Evolutionary conservation across 2,797 vertebrate genomes (phyloP).

Genomic region (Sebastes glaucus): DNA sequence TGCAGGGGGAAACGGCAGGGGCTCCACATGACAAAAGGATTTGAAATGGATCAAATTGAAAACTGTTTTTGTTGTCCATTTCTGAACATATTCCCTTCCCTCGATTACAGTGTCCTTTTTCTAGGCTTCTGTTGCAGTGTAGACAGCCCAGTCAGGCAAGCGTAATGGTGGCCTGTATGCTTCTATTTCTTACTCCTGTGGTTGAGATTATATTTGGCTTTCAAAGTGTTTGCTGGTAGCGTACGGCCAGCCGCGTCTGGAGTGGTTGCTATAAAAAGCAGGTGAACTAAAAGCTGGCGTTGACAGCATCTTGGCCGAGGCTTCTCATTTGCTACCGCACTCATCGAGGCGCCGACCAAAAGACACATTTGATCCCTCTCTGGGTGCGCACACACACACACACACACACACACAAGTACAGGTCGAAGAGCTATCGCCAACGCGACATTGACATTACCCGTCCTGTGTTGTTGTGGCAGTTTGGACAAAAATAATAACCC

Average conservation of each 20-base stretch:
- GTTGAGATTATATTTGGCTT: constrained; percentile 74
- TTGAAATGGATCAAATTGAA: constrained; percentile 1
- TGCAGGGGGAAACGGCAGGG: constrained; percentile 31
- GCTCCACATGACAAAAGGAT: constrained; percentile 11
- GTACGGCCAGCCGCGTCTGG: constrained; percentile 60
- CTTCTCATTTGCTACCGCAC: constrained; percentile 71
- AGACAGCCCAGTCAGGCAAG: constrained; percentile 1
- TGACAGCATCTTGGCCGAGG: constrained; percentile 76
- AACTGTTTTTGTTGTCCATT: background rate
- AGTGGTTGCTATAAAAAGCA: constrained; percentile 87
- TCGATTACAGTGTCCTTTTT: constrained; percentile 15
- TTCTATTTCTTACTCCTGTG: constrained; percentile 65
- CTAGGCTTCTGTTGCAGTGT: background rate
- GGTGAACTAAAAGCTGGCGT: constrained; percentile 84
- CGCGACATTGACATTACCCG: background rate
- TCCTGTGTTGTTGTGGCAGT: background rate
- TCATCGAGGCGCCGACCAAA: constrained; percentile 44
- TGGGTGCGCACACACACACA: constrained; percentile 21
- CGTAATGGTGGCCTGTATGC: constrained; percentile 41
- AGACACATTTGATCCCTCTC: constrained; percentile 64
- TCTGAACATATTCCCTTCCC: background rate
- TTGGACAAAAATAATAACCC: background rate
- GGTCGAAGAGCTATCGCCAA: constrained; percentile 27
- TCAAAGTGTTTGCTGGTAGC: constrained; percentile 51
- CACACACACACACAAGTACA: constrained; percentile 6